phyloP scores from a whole-genome alignment of 2,113 vertebrate species.

The Pomatorhinus ruficollis region DNA sequence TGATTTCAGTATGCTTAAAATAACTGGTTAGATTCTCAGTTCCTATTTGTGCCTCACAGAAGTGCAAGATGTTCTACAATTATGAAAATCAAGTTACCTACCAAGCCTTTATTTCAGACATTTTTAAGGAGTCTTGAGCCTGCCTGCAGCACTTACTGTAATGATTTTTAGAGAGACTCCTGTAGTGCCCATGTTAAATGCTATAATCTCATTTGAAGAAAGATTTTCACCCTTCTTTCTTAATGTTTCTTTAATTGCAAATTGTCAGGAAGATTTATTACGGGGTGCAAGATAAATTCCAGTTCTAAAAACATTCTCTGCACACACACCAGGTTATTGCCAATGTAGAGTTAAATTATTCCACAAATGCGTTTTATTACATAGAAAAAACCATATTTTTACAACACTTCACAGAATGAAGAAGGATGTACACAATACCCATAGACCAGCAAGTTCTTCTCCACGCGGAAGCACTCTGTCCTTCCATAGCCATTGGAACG shows the following conservation, averaged over 20 bases:
- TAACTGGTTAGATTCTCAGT: background rate
- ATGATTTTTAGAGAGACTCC: background rate
- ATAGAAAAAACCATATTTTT: background rate
- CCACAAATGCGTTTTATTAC: background rate
- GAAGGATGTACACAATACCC: conserved; percentile 76
- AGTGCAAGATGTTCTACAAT: background rate
- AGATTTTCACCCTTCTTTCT: background rate
- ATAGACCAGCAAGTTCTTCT: conserved; percentile 97
- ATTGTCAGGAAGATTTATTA: background rate
- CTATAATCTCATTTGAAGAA: background rate
- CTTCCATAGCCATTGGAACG: conserved; percentile 91
- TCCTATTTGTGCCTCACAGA: background rate
- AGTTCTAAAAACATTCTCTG: background rate
- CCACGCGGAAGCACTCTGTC: conserved; percentile 96
- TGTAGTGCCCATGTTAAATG: background rate
- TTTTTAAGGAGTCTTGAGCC: background rate
- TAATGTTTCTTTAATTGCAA: background rate
- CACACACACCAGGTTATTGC: background rate
- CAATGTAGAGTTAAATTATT: background rate
- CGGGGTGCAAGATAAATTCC: background rate
- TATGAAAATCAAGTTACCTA: background rate
- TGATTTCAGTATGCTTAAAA: background rate
- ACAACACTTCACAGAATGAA: background rate
- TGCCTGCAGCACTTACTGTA: background rate
- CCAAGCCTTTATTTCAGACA: background rate